Percentiles rank a stretch among this genome's conserved stretches.
These are phyloP conservation scores for Scylla paramamosain DNA, from an alignment of 1,140 invertebrate species.

Conservation along the genomic window DNA sequence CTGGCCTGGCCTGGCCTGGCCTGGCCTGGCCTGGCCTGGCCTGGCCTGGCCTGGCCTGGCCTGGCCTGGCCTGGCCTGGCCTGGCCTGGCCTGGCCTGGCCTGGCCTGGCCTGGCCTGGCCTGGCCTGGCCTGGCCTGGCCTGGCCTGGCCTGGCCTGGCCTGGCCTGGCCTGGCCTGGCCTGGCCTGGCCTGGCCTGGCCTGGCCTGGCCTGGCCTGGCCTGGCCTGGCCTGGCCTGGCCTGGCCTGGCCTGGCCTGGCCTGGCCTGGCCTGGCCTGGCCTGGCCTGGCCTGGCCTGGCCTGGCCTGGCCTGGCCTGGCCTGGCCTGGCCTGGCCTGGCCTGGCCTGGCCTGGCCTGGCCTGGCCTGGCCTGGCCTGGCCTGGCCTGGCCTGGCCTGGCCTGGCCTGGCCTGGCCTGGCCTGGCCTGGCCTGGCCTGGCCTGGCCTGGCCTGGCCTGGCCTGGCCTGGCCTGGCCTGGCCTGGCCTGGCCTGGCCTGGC, in stretches of 20 bases:
- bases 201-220: slow-evolving; percentile 57
- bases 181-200: slow-evolving; percentile 51
- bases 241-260: slow-evolving; percentile 59
- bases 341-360: slow-evolving; percentile 59
- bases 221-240: slow-evolving; percentile 59
- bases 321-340: slow-evolving; percentile 59
- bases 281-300: slow-evolving; percentile 57
- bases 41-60: slow-evolving; percentile 47
- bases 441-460: slow-evolving; percentile 58
- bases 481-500: slow-evolving; percentile 46
- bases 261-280: slow-evolving; percentile 59
- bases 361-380: slow-evolving; percentile 57
- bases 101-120: slow-evolving; percentile 56
- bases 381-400: slow-evolving; percentile 45
- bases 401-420: slow-evolving; percentile 56
- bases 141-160: slow-evolving; percentile 59
- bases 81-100: slow-evolving; percentile 53
- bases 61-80: slow-evolving; percentile 60
- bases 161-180: slow-evolving; percentile 59
- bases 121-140: slow-evolving; percentile 58
- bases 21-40: slow-evolving; percentile 54
- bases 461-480: slow-evolving; percentile 50
- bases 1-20: slow-evolving; percentile 27
- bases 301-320: slow-evolving; percentile 59
- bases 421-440: slow-evolving; percentile 53